These are phyloP conservation scores for Tympanuchus pallidicinctus DNA, from an alignment of 2,113 vertebrate species.

Conservation along the genomic window DNA sequence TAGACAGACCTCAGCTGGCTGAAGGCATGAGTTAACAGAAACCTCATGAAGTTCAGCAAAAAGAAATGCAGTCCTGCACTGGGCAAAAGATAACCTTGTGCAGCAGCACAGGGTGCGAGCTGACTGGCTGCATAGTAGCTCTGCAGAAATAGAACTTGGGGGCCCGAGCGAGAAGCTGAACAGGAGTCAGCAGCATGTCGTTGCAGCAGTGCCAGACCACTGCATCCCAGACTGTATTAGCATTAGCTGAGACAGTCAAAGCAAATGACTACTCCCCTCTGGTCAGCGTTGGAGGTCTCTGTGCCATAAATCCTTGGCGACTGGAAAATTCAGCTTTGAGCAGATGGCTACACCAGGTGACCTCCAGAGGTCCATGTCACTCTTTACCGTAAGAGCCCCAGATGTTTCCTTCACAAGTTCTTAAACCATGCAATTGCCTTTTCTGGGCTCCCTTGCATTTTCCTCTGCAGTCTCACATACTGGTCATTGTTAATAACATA, in stretches of 20 bases:
- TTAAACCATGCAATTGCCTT: not conserved
- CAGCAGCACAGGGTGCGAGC: not conserved
- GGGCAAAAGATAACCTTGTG: not conserved
- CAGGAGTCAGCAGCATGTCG: not conserved
- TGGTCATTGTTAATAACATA: not conserved
- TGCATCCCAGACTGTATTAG: not conserved
- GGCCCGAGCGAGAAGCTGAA: not conserved
- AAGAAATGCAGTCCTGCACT: not conserved
- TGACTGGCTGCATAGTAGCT: not conserved
- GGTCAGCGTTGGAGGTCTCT: not conserved
- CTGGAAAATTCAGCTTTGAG: not conserved
- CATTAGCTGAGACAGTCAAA: not conserved
- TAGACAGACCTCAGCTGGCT: not conserved
- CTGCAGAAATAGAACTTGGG: not conserved
- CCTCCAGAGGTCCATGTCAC: not conserved
- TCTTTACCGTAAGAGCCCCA: not conserved
- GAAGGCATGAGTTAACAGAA: not conserved
- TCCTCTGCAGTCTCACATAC: not conserved
- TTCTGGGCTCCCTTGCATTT: not conserved
- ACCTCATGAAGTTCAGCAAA: not conserved
- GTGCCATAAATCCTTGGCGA: not conserved
- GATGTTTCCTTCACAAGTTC: not conserved
- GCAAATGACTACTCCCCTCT: not conserved
- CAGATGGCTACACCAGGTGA: not conserved
- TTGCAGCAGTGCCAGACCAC: not conserved